Percentiles rank a stretch among this genome's conserved stretches.
Conservation (phyloP, 2,113 vertebrate genomes). For the Cephalopterus ornatus region DNA sequence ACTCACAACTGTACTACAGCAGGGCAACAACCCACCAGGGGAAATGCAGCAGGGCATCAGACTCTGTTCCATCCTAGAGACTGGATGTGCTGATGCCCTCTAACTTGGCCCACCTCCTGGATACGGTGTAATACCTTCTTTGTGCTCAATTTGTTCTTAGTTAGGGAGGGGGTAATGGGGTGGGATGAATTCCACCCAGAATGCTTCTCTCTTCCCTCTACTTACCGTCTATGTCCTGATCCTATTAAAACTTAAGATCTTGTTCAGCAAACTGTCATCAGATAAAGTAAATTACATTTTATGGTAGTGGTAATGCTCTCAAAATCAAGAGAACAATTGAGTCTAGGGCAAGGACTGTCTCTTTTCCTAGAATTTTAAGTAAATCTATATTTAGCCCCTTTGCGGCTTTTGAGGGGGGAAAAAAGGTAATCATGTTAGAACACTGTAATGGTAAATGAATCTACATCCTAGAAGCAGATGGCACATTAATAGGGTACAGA, state of each 20-base stretch:
- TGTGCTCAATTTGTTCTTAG: conserved; percentile 34
- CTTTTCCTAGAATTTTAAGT: conserved; percentile 27
- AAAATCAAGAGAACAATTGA: conserved; percentile 41
- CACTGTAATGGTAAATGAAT: conserved; percentile 30
- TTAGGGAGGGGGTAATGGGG: conserved; percentile 23
- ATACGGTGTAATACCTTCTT: not conserved
- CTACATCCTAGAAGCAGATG: conserved; percentile 32
- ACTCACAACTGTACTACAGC: not conserved
- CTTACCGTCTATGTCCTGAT: conserved; percentile 20
- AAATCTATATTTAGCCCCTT: conserved; percentile 22
- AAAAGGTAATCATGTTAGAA: conserved; percentile 37
- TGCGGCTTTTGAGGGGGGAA: not conserved
- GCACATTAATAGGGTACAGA: conserved; percentile 19
- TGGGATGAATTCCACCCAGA: conserved; percentile 34
- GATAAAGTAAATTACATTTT: conserved; percentile 42
- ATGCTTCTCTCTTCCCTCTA: conserved; percentile 8
- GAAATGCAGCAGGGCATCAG: not conserved
- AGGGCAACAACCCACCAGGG: conserved; percentile 11
- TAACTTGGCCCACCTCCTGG: not conserved
- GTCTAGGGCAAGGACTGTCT: conserved; percentile 1
- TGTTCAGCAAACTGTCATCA: conserved; percentile 47
- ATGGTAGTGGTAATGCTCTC: conserved; percentile 1
- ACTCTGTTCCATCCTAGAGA: not conserved
- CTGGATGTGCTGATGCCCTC: not conserved
- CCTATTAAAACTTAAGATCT: conserved; percentile 48